Conservation (phyloP, 1,140 invertebrate genomes). For the Adelges cooleyi region DNA sequence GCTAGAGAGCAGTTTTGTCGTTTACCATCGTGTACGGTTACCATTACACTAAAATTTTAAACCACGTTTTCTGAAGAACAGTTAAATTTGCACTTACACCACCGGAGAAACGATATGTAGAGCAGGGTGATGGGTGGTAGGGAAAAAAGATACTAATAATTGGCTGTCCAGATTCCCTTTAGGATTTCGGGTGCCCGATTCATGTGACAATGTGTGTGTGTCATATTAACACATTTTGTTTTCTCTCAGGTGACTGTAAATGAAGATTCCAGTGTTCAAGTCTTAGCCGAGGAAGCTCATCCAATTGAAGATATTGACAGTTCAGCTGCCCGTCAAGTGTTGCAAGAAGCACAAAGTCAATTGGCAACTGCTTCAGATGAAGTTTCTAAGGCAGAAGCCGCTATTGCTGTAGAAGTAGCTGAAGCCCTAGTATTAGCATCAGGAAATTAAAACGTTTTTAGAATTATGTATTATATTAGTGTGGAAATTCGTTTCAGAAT, state of each 20-base stretch:
- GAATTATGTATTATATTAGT: slow-evolving; percentile 19
- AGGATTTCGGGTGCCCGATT: too few species aligned
- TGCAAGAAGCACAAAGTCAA: slow-evolving; percentile 74
- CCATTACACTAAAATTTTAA: too few species aligned
- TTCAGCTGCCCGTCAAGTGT: slow-evolving; percentile 63
- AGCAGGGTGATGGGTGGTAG: too few species aligned
- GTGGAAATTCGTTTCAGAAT: slow-evolving; percentile 7
- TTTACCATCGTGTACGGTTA: too few species aligned
- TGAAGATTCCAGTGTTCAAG: slow-evolving; percentile 94
- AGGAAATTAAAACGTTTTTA: slow-evolving; percentile 9
- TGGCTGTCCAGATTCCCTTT: too few species aligned
- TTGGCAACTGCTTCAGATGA: slow-evolving; percentile 68
- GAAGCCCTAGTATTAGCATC: slow-evolving; percentile 80
- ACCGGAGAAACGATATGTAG: too few species aligned
- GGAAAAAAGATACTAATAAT: too few species aligned
- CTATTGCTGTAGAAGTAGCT: slow-evolving; percentile 87
- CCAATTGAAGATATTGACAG: slow-evolving; percentile 74
- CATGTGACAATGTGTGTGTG: too few species aligned
- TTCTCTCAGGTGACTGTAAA: slow-evolving; percentile 70
- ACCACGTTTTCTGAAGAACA: too few species aligned
- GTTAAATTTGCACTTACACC: too few species aligned
- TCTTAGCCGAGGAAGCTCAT: slow-evolving; percentile 94
- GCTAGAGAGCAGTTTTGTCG: too few species aligned
- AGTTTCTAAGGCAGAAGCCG: slow-evolving; percentile 78
- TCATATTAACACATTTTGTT: too few species aligned